phyloP scores from a whole-genome alignment of 2,888 invertebrate species.

The Eudasyphora cyanicolor region DNA sequence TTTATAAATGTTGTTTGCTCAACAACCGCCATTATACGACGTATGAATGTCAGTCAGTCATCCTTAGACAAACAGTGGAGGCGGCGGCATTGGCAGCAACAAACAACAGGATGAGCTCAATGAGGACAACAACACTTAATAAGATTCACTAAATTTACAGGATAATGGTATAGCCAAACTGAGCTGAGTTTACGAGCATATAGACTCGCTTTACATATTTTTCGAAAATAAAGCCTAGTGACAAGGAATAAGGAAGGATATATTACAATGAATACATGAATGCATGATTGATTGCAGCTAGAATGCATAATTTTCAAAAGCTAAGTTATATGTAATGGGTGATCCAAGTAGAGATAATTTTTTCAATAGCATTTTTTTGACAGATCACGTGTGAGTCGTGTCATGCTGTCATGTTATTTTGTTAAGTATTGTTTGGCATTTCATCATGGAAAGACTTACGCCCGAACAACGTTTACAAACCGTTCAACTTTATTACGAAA shows the following conservation, averaged over 20 bases:
- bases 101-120: neutral
- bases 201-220: neutral
- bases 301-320: neutral
- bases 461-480: too few relatives aligned
- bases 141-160: constrained; percentile 22
- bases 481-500: too few relatives aligned
- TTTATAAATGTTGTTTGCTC: constrained; percentile 67
- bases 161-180: constrained; percentile 33
- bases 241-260: neutral
- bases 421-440: too few relatives aligned
- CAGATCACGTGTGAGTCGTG: too few relatives aligned
- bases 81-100: constrained; percentile 30
- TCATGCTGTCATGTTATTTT: too few relatives aligned
- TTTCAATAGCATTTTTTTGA: too few relatives aligned
- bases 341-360: too few relatives aligned
- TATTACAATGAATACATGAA: neutral
- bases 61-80: neutral
- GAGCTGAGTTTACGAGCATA: neutral
- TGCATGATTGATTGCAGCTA: neutral
- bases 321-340: too few relatives aligned
- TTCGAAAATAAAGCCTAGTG: neutral
- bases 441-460: too few relatives aligned
- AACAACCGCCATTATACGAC: constrained; percentile 67
- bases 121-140: neutral
- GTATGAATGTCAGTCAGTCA: too few relatives aligned